A percentile compares a stretch with the other conserved stretches of the same genome.
Conservation (phyloP, 2,113 vertebrate species). For the Scatophagus argus region DNA sequence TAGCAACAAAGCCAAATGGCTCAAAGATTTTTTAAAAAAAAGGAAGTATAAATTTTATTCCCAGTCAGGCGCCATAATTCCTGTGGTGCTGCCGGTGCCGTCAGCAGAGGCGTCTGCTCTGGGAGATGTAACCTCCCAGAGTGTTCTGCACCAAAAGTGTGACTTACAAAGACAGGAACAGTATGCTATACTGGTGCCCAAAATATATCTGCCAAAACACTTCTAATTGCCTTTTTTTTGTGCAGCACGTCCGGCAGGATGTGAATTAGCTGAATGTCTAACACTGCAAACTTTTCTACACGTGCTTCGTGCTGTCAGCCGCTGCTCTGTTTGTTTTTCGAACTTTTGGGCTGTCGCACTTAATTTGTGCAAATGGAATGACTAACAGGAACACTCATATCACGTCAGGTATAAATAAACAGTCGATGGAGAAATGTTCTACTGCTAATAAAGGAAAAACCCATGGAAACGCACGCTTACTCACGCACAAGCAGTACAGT, state of each 20-base stretch:
- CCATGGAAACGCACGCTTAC: not conserved
- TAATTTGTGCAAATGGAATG: not conserved
- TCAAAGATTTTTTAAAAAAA: too few relatives aligned
- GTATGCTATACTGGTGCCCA: not conserved
- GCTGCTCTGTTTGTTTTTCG: not conserved
- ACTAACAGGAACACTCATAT: not conserved
- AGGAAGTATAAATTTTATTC: not conserved
- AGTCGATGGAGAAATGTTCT: not conserved
- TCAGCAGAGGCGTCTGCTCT: not conserved
- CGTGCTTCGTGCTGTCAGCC: not conserved
- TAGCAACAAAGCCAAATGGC: not conserved
- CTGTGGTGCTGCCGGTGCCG: not conserved
- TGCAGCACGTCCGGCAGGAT: too few relatives aligned
- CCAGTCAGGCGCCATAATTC: not conserved
- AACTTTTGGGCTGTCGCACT: not conserved
- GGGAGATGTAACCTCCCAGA: not conserved
- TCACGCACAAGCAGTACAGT: not conserved
- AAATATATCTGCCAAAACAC: not conserved
- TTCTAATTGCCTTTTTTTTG: not conserved
- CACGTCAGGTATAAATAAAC: not conserved
- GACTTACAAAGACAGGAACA: not conserved
- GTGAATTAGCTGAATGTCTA: not conserved
- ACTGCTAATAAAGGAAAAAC: not conserved
- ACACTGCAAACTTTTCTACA: not conserved
- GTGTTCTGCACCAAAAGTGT: not conserved